Evolutionary conservation across 2,888 invertebrate genomes (phyloP).

Genomic region (Cosmia pyralina): DNA sequence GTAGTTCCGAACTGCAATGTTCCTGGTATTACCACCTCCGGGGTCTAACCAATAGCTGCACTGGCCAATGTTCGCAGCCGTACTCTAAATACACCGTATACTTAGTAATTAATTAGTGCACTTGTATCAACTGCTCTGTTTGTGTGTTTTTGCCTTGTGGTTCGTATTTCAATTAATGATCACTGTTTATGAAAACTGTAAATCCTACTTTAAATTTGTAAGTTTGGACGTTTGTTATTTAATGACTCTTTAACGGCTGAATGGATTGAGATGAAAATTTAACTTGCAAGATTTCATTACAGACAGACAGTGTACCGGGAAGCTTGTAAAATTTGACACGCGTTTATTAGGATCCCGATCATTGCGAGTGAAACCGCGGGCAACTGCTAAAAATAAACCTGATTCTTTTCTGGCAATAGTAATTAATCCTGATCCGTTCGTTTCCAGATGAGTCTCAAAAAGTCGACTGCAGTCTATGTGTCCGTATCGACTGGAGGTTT

Average conservation of each 20-base stretch:
- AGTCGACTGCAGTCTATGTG: slow-evolving; percentile 17
- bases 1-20: slow-evolving; percentile 62
- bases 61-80: slow-evolving; percentile 59
- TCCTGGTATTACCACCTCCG: slow-evolving; percentile 57
- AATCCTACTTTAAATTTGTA: not conserved
- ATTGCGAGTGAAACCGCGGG: not conserved
- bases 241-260: not conserved
- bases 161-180: not conserved
- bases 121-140: slow-evolving; percentile 27
- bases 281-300: too few relatives aligned
- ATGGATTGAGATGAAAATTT: too few relatives aligned
- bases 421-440: slow-evolving; percentile 25
- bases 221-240: not conserved
- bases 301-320: too few relatives aligned
- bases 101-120: slow-evolving; percentile 59
- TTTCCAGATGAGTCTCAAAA: slow-evolving; percentile 22
- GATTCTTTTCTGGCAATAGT: slow-evolving; percentile 7
- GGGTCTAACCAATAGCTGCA: slow-evolving; percentile 65
- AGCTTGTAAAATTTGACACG: not conserved
- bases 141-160: slow-evolving; percentile 22
- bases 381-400: slow-evolving; percentile 11
- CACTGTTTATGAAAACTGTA: not conserved
- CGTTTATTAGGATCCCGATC: too few relatives aligned
- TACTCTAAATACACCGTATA: slow-evolving; percentile 56
- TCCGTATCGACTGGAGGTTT: slow-evolving; percentile 27